Base-by-base conservation (phyloP, 2,888 invertebrate genomes). In the Cryptosula pallasiana region DNA sequence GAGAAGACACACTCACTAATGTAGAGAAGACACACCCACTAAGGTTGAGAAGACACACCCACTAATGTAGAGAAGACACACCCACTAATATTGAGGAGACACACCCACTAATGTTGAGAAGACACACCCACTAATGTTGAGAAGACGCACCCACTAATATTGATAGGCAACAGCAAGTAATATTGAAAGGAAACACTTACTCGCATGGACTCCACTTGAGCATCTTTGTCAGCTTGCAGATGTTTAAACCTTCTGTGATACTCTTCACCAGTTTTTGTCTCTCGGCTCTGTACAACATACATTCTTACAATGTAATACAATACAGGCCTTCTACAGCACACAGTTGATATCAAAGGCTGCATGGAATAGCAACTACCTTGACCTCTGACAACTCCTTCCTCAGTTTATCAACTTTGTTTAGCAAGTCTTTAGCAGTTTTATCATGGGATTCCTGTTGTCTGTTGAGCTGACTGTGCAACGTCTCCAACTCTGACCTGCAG, bases 211-310 rank as follows among this genome's bases (percentile, higher is more conserved):
- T 63, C 63, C 63, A 63, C 63, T 32, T 63, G 63, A 32, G 63
- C 32, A n/a, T 63, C 63, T 32, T 63, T 63, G 27, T 63, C 63
- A 3, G 27, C 32, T 27, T 63, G 63, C 32, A 63, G 32, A 32
- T 63, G 63, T 63, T 63, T 63, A 32, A 63, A 63, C 27, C 63
- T 27, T 32, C 32, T 63, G n/a, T 63, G 63, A 63, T 63, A 63
- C 32, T 63, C 63, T 32, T 63, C 63, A 29, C 63, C 63, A 29
- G 63, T 63, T 27, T 63, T 63, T 32, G 27, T 13, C n/a, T 63
- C 63, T 63, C 63, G 20, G 32, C 25, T 27, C 63, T 63, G 32
- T 32, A 16, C 5, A 20, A 45, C 5, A 20, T 20, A 45, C 45
- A 20, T 13, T n/a, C n/a, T n/a, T n/a, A n/a, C n/a, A n/a, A n/a